Percentiles rank a stretch among this genome's conserved stretches.
Conservation (phyloP, 1,140 invertebrate genomes). For the Heliconius himera region DNA sequence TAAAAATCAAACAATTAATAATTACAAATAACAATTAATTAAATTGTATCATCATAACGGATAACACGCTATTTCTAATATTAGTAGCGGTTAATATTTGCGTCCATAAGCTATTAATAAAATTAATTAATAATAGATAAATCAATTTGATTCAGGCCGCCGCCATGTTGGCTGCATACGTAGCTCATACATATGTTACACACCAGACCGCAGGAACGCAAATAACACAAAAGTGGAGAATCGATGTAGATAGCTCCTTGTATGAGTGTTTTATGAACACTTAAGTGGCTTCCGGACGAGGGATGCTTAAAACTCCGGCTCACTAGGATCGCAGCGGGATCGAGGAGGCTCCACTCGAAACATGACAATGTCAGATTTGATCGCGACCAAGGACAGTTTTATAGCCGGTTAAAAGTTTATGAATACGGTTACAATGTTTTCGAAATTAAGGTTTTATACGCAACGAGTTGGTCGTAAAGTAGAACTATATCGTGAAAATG, state of each 20-base stretch:
- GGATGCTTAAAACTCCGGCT: constrained; percentile 72
- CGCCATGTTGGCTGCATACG: constrained; percentile 4
- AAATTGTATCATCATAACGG: not conserved
- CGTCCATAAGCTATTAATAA: not conserved
- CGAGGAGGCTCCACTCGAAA: constrained; percentile 61
- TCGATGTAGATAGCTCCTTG: constrained; percentile 63
- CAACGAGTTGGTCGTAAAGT: constrained; percentile 33
- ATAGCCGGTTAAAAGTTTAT: constrained; percentile 63
- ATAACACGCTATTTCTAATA: not conserved
- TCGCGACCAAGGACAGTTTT: constrained; percentile 56
- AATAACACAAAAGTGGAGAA: constrained; percentile 59
- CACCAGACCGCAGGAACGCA: constrained; percentile 37
- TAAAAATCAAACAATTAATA: too few relatives aligned
- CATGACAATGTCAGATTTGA: constrained; percentile 73
- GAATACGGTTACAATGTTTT: constrained; percentile 55
- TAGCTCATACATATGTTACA: not conserved
- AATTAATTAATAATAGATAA: not conserved
- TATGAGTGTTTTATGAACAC: constrained; percentile 79
- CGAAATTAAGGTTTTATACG: constrained; percentile 43
- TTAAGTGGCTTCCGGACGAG: constrained; percentile 68
- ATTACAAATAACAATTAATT: too few relatives aligned
- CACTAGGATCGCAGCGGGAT: constrained; percentile 54
- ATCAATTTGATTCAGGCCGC: not conserved
- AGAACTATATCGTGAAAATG: constrained; percentile 34
- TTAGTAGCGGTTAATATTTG: constrained; percentile 9